Base-by-base conservation (phyloP, 2,113 vertebrate species). In the Notechis scutatus region DNA sequence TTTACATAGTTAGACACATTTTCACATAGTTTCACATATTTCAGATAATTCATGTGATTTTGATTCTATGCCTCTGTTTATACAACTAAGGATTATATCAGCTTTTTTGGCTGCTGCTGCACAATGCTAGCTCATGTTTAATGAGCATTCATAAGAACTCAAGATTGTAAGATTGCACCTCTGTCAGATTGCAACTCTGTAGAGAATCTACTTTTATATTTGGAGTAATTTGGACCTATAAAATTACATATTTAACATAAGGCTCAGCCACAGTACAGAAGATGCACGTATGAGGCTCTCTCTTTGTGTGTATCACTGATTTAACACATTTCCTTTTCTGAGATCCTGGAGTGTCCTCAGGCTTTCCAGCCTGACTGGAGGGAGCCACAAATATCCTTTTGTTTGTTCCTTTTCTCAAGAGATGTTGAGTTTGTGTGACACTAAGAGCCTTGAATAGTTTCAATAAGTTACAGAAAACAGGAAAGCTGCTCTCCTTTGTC, bases 171-270 rank as follows among this genome's bases (percentile, higher is more conserved):
- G 21, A 57, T 57, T 12, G 50, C 54, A 54, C 55, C 5, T 56
- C 54, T 26, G 57, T 57, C 56, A 96, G 92, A 94, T 1, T 54
- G 18, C 24, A 0, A 23, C n/a, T 45, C 90, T 47, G 89, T 88
- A 93, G 39, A 2, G 54, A 34, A 74, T n/a, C 81, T 50, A 45
- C 0, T 0, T 74, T 91, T 4, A 0, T 89, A 93, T 50, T 81
- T 92, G 21, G 59, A 92, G 92, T 8, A 20, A 94, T 91, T 74
- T 85, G 89, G 89, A 92, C 93, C 52, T 85, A 61, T 74, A 94
- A 26, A 91, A 92, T 94, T 87, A 91, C 88, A 92, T 34, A 91
- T 92, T 45, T 92, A 9, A 94, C 94, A 91, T 90, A 86, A 85
- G 93, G 86, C 57, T 87, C 8, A 24, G 0, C 14, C 29, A 74